phyloP scores from a whole-genome alignment of 2,888 invertebrate genomes.

The Achlya flavicornis region DNA sequence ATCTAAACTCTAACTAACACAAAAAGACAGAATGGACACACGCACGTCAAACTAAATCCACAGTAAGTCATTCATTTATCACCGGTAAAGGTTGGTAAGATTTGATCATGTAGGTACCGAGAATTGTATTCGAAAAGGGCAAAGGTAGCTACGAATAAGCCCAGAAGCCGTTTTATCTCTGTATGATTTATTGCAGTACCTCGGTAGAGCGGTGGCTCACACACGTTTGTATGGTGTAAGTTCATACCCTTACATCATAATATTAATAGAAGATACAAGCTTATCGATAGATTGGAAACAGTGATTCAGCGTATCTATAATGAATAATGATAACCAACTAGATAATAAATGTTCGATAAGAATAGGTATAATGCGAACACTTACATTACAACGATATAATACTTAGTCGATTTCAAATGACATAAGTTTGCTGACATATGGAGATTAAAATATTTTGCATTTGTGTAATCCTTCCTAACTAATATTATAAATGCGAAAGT shows the following conservation, averaged over 20 bases:
- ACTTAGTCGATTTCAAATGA: no score
- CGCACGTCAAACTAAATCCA: conserved; percentile 2
- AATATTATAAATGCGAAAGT: no score
- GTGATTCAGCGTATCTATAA: neutral
- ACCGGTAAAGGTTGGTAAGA: conserved; percentile 3
- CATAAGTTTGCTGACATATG: no score
- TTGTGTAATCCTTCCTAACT: no score
- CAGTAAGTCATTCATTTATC: neutral
- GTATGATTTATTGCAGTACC: conserved; percentile 29
- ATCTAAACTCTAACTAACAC: neutral
- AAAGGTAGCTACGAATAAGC: conserved; percentile 22
- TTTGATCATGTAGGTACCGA: conserved; percentile 6
- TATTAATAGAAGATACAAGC: conserved; percentile 26
- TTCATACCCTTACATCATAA: conserved; percentile 26
- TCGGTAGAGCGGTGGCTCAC: neutral
- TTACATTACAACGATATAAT: neutral
- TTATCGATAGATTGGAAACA: conserved; percentile 7
- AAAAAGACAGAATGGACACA: conserved; percentile 5
- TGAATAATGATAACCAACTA: neutral
- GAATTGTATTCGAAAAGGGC: conserved; percentile 22
- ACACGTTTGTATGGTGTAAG: neutral
- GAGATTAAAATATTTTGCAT: no score
- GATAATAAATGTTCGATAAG: neutral
- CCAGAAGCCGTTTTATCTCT: conserved; percentile 29
- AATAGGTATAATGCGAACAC: neutral